These are phyloP conservation scores for Artemia sinica DNA, from an alignment of 2,888 invertebrate genomes.

Conservation along the genomic window DNA sequence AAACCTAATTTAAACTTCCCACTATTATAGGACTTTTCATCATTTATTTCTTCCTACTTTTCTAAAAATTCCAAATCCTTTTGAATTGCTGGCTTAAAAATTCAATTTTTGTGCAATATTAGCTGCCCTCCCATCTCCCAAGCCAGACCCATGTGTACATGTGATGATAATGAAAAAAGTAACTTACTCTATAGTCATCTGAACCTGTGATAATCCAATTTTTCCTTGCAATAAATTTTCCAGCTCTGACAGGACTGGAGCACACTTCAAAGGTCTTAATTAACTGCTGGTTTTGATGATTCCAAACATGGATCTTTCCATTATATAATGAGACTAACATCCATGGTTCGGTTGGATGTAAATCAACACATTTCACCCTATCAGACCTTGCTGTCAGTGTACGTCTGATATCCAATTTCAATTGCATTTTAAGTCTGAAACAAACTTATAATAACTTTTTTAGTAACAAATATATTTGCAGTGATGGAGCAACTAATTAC, in stretches of 20 bases:
- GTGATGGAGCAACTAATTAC: too few species aligned
- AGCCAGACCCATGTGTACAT: background rate
- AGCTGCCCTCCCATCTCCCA: conserved; percentile 20
- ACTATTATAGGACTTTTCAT: too few species aligned
- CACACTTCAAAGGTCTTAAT: conserved; percentile 83
- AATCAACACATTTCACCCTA: conserved; percentile 91
- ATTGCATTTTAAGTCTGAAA: conserved; percentile 42
- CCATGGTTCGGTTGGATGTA: conserved; percentile 97
- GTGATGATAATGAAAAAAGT: too few species aligned
- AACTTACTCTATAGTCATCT: conserved; percentile 58
- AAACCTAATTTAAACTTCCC: too few species aligned
- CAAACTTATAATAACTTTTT: background rate
- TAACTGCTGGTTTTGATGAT: conserved; percentile 81
- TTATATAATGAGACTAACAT: conserved; percentile 94
- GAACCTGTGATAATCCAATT: conserved; percentile 98
- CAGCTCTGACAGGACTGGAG: conserved; percentile 86
- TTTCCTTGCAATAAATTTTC: conserved; percentile 88
- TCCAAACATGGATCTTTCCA: conserved; percentile 99
- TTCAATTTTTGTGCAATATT: conserved; percentile 25
- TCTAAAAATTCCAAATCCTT: too few species aligned
- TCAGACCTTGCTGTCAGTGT: conserved; percentile 93
- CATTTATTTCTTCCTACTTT: too few species aligned
- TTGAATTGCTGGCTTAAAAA: background rate
- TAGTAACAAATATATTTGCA: too few species aligned
- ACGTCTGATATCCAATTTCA: conserved; percentile 92